Base-by-base conservation (phyloP, 37 sponge, comb jelly and placozoan species). In the Petrosia ficiformis region DNA sequence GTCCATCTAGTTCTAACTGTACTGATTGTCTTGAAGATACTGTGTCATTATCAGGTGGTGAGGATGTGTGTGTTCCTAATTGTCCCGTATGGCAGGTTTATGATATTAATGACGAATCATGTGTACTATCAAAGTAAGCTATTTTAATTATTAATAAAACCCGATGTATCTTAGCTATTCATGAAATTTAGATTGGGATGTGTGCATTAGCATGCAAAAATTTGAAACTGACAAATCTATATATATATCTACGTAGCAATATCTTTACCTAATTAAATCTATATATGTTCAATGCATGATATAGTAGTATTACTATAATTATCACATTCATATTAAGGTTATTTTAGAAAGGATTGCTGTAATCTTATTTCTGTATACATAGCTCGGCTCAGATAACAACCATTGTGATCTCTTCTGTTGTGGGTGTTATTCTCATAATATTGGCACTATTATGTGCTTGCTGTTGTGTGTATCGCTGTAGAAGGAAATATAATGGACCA, bases 61-160 rank as follows among this genome's bases (percentile, higher is more conserved):
- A n/a, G 22, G 5, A 24, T 6, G 63, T 61, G 25, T 61, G 63
- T n/a, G 28, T 61, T 61, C 63, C 63, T 6, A 6, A 24, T 6
- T 61, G 63, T n/a, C 63, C 63, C 14, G 5, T 61, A 24, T 61
- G 63, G 63, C 63, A 61, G 63, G 26, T 26, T 5, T 61, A 26
- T 61, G 63, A 61, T 61, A 8, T 61, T 22, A n/a, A 5, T 11
- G 5, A 22, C 22, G n/a, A 22, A 24, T n/a, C 25, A 24, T 61
- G 63, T 61, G 22, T 29, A 26, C 63, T 61, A 26, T 6, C 63
- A 61, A 11, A 61, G 63, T 61, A 61, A 61, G 63, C n/a, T 5
- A 61, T 61, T n/a, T 14, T 48, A 48, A 19, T 48, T n/a, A n/a
- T n/a, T n/a, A n/a, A n/a, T n/a, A n/a, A n/a, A n/a, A n/a, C n/a